Evolutionary conservation across 1,140 invertebrate genomes (phyloP).

Genomic region (Cherax quadricarinatus): DNA sequence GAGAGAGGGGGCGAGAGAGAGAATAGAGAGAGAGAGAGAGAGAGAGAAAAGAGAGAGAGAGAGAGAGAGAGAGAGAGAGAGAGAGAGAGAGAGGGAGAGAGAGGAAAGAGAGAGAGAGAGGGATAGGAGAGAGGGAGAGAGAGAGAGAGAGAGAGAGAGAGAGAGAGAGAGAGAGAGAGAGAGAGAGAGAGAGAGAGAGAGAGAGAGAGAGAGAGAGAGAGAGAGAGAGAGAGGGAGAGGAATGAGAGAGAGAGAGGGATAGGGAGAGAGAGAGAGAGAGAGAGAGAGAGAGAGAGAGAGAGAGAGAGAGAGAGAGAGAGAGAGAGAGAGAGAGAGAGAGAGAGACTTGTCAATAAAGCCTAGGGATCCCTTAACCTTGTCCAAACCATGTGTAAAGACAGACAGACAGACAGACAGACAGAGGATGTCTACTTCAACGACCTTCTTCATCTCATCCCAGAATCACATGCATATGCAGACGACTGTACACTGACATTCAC

Average conservation of each 20-base stretch:
- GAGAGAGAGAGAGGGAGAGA: neutral
- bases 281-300: neutral
- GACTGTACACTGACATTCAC: no score
- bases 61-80: neutral
- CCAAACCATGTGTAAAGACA: no score
- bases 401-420: no score
- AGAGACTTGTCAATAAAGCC: no score
- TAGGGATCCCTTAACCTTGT: no score
- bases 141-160: neutral
- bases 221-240: neutral
- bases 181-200: neutral
- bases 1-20: neutral
- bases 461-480: no score
- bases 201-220: neutral
- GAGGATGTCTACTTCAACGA: no score
- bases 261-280: neutral
- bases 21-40: neutral
- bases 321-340: conserved; percentile 6
- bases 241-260: neutral
- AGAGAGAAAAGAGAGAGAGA: neutral
- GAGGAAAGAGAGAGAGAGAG: neutral
- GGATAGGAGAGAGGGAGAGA: no score
- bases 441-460: no score
- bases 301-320: neutral
- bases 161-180: neutral